Evolutionary conservation across 2,888 invertebrate genomes (phyloP).

Genomic region (Oligia strigilis): DNA sequence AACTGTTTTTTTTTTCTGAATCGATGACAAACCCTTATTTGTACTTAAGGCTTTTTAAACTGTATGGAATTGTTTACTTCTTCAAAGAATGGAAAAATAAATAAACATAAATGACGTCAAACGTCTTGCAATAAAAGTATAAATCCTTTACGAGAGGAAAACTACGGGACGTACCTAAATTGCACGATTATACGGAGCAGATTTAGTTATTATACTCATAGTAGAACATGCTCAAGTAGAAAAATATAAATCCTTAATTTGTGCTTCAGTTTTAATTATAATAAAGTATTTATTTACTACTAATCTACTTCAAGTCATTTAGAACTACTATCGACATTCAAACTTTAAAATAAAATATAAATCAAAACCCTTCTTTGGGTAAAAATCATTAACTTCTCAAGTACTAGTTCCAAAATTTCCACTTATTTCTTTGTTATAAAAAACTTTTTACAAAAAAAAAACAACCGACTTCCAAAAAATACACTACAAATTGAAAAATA

Average conservation of each 20-base stretch:
- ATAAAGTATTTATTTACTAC: not conserved
- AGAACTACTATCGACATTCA: not conserved
- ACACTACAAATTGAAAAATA: too few relatives aligned
- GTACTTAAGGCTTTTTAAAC: not conserved
- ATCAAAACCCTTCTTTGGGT: not conserved
- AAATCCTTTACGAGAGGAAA: slow-evolving; percentile 43
- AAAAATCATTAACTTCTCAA: not conserved
- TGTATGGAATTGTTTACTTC: not conserved
- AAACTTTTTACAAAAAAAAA: too few relatives aligned
- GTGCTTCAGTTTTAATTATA: not conserved
- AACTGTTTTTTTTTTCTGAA: not conserved
- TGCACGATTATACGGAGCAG: not conserved
- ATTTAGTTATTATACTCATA: not conserved
- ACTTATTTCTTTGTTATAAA: not conserved
- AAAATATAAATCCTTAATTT: not conserved
- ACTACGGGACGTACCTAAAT: slow-evolving; percentile 40
- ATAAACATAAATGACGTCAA: slow-evolving; percentile 40
- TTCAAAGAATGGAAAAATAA: slow-evolving; percentile 21
- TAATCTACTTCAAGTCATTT: not conserved
- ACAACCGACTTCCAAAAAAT: too few relatives aligned
- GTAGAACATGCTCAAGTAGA: not conserved
- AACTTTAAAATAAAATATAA: not conserved
- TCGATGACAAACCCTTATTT: not conserved
- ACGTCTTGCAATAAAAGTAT: slow-evolving; percentile 12
- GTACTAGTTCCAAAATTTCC: not conserved